Evolutionary conservation across 23 tunicate genomes (phyloP).

Genomic region (Botrylloides violaceus): DNA sequence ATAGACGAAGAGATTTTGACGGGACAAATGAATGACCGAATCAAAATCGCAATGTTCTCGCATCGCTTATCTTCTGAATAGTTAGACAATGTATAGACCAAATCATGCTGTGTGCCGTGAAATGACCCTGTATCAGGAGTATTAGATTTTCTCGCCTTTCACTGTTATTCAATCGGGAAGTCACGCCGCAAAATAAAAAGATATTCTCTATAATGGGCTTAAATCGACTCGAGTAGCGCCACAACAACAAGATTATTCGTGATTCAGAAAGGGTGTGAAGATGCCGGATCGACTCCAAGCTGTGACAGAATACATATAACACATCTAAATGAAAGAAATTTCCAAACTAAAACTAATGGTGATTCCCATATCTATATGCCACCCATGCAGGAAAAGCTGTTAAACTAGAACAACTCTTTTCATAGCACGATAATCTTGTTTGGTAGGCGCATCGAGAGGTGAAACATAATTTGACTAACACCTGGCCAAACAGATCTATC

Average conservation of each 20-base stretch:
- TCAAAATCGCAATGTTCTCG: too few species aligned
- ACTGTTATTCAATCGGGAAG: slow-evolving; percentile 2
- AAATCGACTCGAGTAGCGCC: slow-evolving; percentile 10
- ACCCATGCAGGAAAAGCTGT: neutral
- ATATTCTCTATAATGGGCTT: slow-evolving; percentile 22
- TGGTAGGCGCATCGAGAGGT: neutral
- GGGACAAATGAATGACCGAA: neutral
- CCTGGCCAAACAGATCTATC: neutral
- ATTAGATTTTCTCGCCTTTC: slow-evolving; percentile 25
- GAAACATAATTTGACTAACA: neutral
- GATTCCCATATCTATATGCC: neutral
- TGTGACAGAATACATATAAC: neutral
- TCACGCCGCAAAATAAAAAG: slow-evolving; percentile 12
- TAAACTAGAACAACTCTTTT: neutral
- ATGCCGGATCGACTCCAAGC: neutral
- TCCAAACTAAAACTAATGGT: neutral
- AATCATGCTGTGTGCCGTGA: slow-evolving; percentile 16
- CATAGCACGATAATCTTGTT: neutral
- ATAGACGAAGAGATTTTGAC: neutral
- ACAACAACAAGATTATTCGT: slow-evolving; percentile 22
- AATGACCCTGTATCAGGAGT: slow-evolving; percentile 8
- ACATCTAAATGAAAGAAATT: neutral
- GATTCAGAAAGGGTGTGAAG: slow-evolving; percentile 12
- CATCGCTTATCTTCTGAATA: neutral
- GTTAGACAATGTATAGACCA: neutral